Base-by-base conservation (phyloP, 2,113 vertebrate genomes). In the Monarcha castaneiventris region DNA sequence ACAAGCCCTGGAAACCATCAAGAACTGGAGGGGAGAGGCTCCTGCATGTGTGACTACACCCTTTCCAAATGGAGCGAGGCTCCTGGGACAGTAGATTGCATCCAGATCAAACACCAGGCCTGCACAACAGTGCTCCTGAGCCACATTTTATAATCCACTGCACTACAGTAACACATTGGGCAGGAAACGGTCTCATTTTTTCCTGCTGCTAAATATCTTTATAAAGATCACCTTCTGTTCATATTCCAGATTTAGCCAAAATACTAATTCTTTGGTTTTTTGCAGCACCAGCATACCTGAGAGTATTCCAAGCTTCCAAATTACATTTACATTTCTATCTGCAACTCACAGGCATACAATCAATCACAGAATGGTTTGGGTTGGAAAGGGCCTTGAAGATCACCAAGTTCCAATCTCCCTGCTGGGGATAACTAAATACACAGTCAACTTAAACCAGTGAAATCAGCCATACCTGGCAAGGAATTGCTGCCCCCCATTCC, bases 401-500 rank as follows among this genome's bases (percentile, higher is more conserved):
- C 78, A 75, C 17, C 39, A 46, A 41, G 11, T 35, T 54, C 46
- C 48, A 41, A 48, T 27, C 46, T 46, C 30, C 39, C 54, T 54
- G 30, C 39, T 39, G 61, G 17, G 30, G 27, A 67, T 18, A 27
- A 67, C 13, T 19, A 43, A 85, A 17, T 4, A n/a, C 4, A 58
- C 1, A 4, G 21, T 12, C 35, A 63, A 41, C 44, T 27, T 11
- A 77, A 93, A 68, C n/a, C 19, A 87, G 76, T 5, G 29, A 71
- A 16, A 94, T 52, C 33, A 73, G 29, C 90, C 41, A 4, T 96
- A 99, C 99, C 99, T 99, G 99, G 96, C 99, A 99, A 61, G 99
- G 99, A 97, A 99, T 99, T 13, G 98, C 97, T 67, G 98, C 98
- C 4, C 99, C 99, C 99, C 99, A 99, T 78, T 99, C 99, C 93